phyloP scores from a whole-genome alignment of 2,113 vertebrate genomes.

The Ctenodactylus gundi region DNA sequence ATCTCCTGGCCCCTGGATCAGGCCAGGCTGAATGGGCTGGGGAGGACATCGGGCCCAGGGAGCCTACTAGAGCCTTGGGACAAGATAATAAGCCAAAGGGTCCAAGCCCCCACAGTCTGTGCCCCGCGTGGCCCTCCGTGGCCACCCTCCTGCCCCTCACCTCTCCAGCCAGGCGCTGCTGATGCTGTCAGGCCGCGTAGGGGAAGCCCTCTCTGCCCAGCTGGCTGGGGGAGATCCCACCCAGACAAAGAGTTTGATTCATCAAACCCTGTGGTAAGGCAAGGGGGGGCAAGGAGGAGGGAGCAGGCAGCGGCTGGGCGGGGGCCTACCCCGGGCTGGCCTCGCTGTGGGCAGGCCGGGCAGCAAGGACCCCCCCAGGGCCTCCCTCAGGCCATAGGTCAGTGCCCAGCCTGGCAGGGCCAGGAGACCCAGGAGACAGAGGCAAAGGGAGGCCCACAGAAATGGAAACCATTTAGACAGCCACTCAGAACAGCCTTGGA shows the following conservation, averaged over 20 bases:
- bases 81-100: not conserved
- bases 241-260: constrained; percentile 81
- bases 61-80: not conserved
- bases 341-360: constrained; percentile 60
- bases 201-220: constrained; percentile 77
- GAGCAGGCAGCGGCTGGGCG: constrained; percentile 71
- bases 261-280: constrained; percentile 77
- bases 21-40: not conserved
- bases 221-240: constrained; percentile 77
- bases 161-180: constrained; percentile 40
- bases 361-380: constrained; percentile 47
- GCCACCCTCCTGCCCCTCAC: constrained; percentile 49
- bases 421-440: not conserved
- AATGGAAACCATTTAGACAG: not conserved
- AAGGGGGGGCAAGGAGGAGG: constrained; percentile 41
- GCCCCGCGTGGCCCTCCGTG: not conserved
- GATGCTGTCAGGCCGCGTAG: constrained; percentile 16
- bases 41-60: not conserved
- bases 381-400: constrained; percentile 28
- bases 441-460: not conserved
- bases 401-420: constrained; percentile 50
- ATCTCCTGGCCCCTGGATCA: not conserved
- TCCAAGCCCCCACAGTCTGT: not conserved
- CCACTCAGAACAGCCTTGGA: constrained; percentile 4
- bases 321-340: constrained; percentile 73